phyloP scores from a whole-genome alignment of 2,888 invertebrate genomes.

The Ophraella communa region DNA sequence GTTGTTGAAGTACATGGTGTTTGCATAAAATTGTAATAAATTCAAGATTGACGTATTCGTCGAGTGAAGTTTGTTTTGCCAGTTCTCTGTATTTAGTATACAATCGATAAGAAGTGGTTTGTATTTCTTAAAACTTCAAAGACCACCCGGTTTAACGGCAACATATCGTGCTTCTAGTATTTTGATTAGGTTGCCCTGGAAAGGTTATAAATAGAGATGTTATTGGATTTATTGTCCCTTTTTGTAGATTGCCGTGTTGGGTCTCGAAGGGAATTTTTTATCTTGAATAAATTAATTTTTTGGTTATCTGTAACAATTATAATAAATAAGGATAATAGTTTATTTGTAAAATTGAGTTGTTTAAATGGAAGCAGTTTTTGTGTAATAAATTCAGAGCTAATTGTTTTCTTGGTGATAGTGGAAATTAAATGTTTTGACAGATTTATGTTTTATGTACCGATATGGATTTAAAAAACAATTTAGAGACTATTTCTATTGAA shows the following conservation, averaged over 20 bases:
- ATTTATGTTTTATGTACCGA: neutral
- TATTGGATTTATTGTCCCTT: slow-evolving; percentile 7
- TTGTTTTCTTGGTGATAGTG: neutral
- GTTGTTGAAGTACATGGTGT: neutral
- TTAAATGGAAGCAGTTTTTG: neutral
- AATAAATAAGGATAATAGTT: slow-evolving; percentile 1
- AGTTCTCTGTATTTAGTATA: slow-evolving; percentile 2
- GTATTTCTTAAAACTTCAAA: slow-evolving; percentile 19
- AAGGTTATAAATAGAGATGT: slow-evolving; percentile 30
- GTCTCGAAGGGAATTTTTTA: neutral
- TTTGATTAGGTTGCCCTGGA: slow-evolving; percentile 33
- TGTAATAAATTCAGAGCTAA: neutral
- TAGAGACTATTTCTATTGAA: neutral
- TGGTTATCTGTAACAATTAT: slow-evolving; percentile 6
- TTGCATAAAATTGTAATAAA: neutral
- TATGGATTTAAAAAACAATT: neutral
- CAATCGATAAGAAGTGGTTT: slow-evolving; percentile 21
- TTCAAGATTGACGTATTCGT: neutral
- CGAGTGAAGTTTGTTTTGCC: neutral
- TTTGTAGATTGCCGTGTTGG: slow-evolving; percentile 1
- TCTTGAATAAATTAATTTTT: slow-evolving; percentile 7
- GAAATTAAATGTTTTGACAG: neutral
- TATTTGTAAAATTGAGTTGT: neutral
- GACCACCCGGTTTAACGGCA: slow-evolving; percentile 31
- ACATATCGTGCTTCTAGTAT: slow-evolving; percentile 27